phyloP scores from a whole-genome alignment of 1,140 invertebrate genomes.

The Ptiloglossa arizonensis region DNA sequence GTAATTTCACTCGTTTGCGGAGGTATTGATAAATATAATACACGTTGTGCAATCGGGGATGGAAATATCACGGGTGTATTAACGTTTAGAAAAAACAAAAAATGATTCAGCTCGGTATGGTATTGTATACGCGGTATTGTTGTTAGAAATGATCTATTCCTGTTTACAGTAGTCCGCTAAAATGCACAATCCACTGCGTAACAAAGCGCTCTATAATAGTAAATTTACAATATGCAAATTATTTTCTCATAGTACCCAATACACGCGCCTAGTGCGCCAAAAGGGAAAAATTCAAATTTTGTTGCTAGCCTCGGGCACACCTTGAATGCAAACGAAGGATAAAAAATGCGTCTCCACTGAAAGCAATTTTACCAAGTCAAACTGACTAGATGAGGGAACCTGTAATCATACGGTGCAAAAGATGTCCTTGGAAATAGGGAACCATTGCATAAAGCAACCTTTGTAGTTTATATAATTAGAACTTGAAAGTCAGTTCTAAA shows the following conservation, averaged over 20 bases:
- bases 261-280: not conserved
- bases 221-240: not conserved
- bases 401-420: constrained; percentile 2
- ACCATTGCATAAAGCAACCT: constrained; percentile 21
- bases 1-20: too few species aligned
- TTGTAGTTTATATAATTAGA: not conserved
- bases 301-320: constrained; percentile 4
- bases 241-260: not conserved
- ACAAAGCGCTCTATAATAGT: not conserved
- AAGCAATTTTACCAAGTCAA: constrained; percentile 48
- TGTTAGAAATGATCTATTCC: too few species aligned
- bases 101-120: too few species aligned
- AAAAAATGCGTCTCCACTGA: constrained; percentile 27
- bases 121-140: too few species aligned
- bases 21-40: too few species aligned
- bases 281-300: constrained; percentile 28
- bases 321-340: constrained; percentile 25
- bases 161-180: too few species aligned
- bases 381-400: constrained; percentile 27
- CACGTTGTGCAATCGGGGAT: too few species aligned
- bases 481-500: constrained; percentile 3
- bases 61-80: too few species aligned
- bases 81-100: too few species aligned
- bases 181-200: too few species aligned
- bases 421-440: not conserved